Conservation (phyloP, 2,113 vertebrate species). For the Suricata suricatta region DNA sequence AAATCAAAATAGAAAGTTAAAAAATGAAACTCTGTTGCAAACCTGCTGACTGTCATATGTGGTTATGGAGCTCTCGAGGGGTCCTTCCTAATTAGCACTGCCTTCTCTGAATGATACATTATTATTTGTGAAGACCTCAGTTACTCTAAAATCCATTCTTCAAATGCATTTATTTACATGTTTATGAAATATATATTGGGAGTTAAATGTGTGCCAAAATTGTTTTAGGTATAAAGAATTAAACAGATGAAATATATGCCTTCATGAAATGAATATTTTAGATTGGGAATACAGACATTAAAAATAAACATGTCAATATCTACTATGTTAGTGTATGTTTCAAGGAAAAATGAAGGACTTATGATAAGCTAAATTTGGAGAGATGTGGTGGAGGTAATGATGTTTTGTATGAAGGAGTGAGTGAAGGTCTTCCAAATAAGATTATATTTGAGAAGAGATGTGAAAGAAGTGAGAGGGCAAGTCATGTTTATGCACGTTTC, state of each 20-base stretch:
- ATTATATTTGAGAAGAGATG: background rate
- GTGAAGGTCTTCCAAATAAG: background rate
- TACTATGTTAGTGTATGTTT: background rate
- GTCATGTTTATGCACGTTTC: background rate
- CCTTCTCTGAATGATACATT: background rate
- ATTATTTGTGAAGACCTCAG: background rate
- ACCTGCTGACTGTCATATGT: background rate
- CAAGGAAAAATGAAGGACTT: background rate
- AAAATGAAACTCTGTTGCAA: background rate
- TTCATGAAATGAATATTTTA: background rate
- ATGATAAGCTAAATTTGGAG: background rate
- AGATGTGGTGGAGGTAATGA: background rate
- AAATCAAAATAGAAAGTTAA: background rate
- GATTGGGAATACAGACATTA: background rate
- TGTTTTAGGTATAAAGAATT: background rate
- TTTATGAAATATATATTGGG: background rate
- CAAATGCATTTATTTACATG: background rate
- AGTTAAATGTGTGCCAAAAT: background rate
- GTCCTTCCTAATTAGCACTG: background rate
- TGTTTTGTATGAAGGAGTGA: background rate
- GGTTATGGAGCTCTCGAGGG: background rate
- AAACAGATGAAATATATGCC: background rate
- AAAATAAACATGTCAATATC: background rate
- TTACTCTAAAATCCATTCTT: background rate
- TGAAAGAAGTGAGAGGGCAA: background rate